Percentiles rank a stretch among this genome's conserved stretches.
These are phyloP conservation scores for Abrostola tripartita DNA, from an alignment of 2,888 invertebrate species.

Conservation along the genomic window DNA sequence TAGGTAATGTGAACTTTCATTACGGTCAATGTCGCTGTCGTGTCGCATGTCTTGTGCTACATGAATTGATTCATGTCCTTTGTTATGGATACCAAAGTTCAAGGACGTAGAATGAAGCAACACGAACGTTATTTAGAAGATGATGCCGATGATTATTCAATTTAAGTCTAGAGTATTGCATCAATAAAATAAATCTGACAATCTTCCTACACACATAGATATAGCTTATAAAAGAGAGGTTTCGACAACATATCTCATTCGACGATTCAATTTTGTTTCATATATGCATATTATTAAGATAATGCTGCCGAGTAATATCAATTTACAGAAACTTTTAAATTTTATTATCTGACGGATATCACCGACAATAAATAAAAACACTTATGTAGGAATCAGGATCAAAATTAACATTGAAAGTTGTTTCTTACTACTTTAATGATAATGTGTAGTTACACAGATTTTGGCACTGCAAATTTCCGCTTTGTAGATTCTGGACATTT, in stretches of 20 bases:
- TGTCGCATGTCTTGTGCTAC: conserved; percentile 6
- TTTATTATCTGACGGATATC: conserved; percentile 7
- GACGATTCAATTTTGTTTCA: background rate
- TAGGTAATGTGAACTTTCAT: conserved; percentile 75
- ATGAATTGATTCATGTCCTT: conserved; percentile 20
- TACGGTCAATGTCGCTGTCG: conserved; percentile 78
- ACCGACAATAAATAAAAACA: background rate
- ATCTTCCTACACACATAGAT: too few relatives aligned
- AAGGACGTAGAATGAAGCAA: conserved; percentile 26
- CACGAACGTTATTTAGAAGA: conserved; percentile 12
- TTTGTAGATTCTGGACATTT: conserved; percentile 21
- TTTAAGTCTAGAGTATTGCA: too few relatives aligned
- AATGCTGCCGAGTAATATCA: background rate
- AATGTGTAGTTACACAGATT: conserved; percentile 4
- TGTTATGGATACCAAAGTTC: conserved; percentile 31
- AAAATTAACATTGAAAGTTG: conserved; percentile 16
- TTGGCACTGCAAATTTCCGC: conserved; percentile 12
- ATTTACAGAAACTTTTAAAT: background rate
- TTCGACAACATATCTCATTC: too few relatives aligned
- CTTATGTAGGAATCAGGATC: background rate
- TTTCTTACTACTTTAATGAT: conserved; percentile 1
- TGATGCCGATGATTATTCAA: background rate
- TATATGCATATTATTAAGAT: background rate
- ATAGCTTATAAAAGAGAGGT: too few relatives aligned
- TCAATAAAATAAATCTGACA: too few relatives aligned